A percentile compares a stretch with the other conserved stretches of the same genome.
Evolutionary conservation across 2,113 vertebrate species (phyloP).

Genomic region (Tonatia bakeri): DNA sequence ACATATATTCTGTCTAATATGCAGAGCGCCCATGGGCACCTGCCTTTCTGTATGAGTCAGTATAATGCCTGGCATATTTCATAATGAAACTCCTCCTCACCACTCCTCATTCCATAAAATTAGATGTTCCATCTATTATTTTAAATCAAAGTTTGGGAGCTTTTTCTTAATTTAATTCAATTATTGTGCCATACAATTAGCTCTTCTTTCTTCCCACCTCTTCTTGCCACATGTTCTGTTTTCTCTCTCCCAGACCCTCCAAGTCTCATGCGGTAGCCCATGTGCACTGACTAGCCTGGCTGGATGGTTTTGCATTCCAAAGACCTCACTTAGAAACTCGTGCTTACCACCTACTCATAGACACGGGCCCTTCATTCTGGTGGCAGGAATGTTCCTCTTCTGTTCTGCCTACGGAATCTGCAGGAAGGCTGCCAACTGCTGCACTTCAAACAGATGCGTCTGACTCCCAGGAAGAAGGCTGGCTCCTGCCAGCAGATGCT

Average conservation of each 20-base stretch:
- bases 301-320: neutral
- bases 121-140: neutral
- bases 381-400: neutral
- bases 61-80: neutral
- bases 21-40: neutral
- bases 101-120: neutral
- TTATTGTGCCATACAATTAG: neutral
- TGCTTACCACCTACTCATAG: neutral
- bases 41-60: neutral
- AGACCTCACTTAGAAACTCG: constrained; percentile 1
- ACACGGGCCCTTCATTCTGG: neutral
- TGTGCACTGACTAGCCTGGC: neutral
- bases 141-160: neutral
- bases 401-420: neutral
- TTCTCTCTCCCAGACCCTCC: neutral
- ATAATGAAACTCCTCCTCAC: neutral
- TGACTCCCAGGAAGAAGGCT: neutral
- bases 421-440: neutral
- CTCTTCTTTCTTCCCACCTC: neutral
- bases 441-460: neutral
- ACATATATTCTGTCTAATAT: neutral
- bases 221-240: neutral
- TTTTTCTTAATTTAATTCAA: neutral
- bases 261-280: neutral
- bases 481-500: neutral